Percentiles rank a stretch among this genome's conserved stretches.
These are phyloP conservation scores for Pipistrellus kuhlii DNA, from an alignment of 2,797 vertebrate species.

Conservation along the genomic window DNA sequence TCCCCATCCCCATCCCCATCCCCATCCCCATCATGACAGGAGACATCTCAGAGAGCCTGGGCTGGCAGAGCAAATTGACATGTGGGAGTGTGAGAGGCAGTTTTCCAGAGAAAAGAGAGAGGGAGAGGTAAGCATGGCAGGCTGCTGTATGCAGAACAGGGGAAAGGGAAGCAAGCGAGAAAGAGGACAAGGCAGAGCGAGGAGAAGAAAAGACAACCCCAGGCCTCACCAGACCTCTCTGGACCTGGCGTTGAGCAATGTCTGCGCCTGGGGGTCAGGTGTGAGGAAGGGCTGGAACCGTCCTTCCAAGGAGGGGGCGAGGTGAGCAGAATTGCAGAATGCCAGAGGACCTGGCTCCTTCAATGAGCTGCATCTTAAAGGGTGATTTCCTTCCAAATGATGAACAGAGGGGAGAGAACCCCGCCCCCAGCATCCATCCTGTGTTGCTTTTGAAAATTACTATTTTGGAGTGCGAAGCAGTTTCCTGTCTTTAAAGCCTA, in stretches of 20 bases:
- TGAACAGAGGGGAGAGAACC: slow-evolving; percentile 43
- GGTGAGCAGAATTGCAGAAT: slow-evolving; percentile 49
- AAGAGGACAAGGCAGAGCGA: not conserved
- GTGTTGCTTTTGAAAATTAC: slow-evolving; percentile 81
- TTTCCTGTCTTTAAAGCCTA: slow-evolving; percentile 86
- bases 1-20: slow-evolving; percentile 4
- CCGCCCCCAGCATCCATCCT: slow-evolving; percentile 53
- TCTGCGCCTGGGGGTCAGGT: not conserved
- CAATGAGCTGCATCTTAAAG: not conserved
- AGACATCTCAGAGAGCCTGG: slow-evolving; percentile 67
- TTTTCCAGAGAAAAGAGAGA: slow-evolving; percentile 37
- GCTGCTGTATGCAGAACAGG: not conserved
- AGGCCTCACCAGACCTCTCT: not conserved
- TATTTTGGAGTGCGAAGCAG: slow-evolving; percentile 82
- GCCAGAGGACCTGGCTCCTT: slow-evolving; percentile 59
- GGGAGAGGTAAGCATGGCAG: slow-evolving; percentile 47
- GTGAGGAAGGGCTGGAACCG: slow-evolving; percentile 29
- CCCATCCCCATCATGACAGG: slow-evolving; percentile 40
- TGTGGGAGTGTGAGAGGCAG: slow-evolving; percentile 16
- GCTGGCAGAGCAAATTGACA: slow-evolving; percentile 52
- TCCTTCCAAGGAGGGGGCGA: slow-evolving; percentile 53
- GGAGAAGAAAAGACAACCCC: not conserved
- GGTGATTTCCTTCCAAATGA: slow-evolving; percentile 29
- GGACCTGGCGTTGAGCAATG: slow-evolving; percentile 10
- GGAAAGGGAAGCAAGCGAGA: not conserved